Conservation (phyloP, 1,140 invertebrate species). For the Apocrypta bakeri region DNA sequence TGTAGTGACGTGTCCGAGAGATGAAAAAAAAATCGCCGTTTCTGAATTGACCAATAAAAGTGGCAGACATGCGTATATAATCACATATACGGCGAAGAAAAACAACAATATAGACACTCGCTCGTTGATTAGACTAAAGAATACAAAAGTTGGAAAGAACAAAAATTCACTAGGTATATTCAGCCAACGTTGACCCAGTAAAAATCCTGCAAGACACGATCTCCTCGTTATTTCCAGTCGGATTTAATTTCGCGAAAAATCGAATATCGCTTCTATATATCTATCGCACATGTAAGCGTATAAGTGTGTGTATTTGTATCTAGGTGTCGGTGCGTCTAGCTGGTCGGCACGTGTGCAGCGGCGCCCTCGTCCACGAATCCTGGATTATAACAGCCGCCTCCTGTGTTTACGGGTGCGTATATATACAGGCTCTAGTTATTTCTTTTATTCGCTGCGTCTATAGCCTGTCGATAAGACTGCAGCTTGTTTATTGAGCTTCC, state of each 20-base stretch:
- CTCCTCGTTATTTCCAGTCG: slow-evolving; percentile 50
- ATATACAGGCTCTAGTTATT: neutral
- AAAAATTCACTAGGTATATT: neutral
- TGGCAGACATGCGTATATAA: neutral
- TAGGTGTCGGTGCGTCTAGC: slow-evolving; percentile 71
- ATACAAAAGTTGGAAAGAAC: neutral
- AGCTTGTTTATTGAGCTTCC: neutral
- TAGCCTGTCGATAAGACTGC: slow-evolving; percentile 1
- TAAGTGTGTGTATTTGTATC: neutral
- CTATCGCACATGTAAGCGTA: too few relatives aligned
- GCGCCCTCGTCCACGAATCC: slow-evolving; percentile 72
- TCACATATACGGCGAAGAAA: neutral
- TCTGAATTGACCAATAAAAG: neutral
- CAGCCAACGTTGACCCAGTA: slow-evolving; percentile 46
- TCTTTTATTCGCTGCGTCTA: neutral
- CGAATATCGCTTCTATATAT: slow-evolving; percentile 2
- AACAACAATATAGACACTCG: neutral
- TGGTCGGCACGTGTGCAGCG: slow-evolving; percentile 71
- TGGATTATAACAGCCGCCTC: slow-evolving; percentile 74
- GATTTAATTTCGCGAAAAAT: slow-evolving; percentile 42
- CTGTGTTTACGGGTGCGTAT: slow-evolving; percentile 65
- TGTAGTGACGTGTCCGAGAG: neutral
- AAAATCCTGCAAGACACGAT: slow-evolving; percentile 52
- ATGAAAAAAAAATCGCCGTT: neutral
- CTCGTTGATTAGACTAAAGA: neutral